These are phyloP conservation scores for Andrena flavipes DNA, from an alignment of 2,888 invertebrate species.

Conservation along the genomic window DNA sequence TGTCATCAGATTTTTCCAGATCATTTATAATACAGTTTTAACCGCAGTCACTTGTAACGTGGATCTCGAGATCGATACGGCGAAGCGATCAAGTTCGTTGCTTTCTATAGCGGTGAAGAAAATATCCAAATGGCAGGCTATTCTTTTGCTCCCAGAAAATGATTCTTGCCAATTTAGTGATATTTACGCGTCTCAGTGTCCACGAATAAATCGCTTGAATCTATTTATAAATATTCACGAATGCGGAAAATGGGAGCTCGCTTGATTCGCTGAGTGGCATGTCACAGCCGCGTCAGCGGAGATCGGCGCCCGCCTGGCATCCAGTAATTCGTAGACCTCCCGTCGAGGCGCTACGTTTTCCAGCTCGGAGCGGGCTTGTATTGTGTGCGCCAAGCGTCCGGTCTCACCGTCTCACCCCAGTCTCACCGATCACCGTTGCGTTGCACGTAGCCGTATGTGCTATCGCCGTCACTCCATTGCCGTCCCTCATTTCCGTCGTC, in stretches of 20 bases:
- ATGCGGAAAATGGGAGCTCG: constrained; percentile 20
- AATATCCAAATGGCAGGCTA: background rate
- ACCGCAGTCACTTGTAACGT: constrained; percentile 11
- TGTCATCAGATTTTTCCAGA: background rate
- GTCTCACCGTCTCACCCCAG: constrained; percentile 47
- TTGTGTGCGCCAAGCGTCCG: constrained; percentile 63
- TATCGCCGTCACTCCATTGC: constrained; percentile 58
- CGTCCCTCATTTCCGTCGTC: constrained; percentile 66
- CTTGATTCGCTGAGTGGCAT: constrained; percentile 69
- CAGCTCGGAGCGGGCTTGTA: constrained; percentile 36
- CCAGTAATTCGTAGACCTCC: constrained; percentile 60
- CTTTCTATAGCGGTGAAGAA: background rate
- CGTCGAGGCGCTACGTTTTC: constrained; percentile 69
- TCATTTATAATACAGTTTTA: background rate
- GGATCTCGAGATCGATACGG: constrained; percentile 40
- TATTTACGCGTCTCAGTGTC: background rate
- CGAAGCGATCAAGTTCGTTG: constrained; percentile 28
- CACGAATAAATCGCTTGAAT: background rate
- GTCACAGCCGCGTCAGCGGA: constrained; percentile 81
- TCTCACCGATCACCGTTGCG: constrained; percentile 50
- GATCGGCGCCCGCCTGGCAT: constrained; percentile 78
- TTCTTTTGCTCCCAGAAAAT: background rate
- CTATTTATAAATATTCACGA: background rate
- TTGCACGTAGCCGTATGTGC: constrained; percentile 51
- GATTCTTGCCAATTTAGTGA: background rate